These are phyloP conservation scores for Coleophora deauratella DNA, from an alignment of 2,888 invertebrate species.

Conservation along the genomic window DNA sequence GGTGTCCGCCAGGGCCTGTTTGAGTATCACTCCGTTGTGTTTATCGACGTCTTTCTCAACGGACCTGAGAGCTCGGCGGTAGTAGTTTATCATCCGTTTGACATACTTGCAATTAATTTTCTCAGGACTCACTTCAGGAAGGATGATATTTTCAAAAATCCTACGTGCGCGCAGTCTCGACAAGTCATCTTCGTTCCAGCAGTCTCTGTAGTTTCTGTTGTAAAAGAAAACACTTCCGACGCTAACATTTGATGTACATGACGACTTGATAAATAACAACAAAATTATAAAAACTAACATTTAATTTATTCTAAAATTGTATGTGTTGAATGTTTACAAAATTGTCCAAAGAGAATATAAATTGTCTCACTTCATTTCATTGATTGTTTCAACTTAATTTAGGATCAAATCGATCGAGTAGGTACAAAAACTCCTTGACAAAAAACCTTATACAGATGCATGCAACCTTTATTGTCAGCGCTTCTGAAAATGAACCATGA, in stretches of 20 bases:
- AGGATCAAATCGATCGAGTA: too few relatives aligned
- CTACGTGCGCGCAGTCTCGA: constrained; percentile 46
- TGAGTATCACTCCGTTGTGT: constrained; percentile 29
- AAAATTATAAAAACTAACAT: constrained; percentile 46
- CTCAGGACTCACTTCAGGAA: constrained; percentile 34
- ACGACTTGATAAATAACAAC: constrained; percentile 30
- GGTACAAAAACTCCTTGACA: too few relatives aligned
- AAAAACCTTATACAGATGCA: too few relatives aligned
- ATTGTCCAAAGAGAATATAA: too few relatives aligned
- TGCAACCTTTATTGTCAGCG: too few relatives aligned
- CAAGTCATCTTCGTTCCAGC: constrained; percentile 52
- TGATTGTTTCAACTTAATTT: too few relatives aligned
- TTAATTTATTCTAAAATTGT: constrained; percentile 12
- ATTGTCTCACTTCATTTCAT: too few relatives aligned
- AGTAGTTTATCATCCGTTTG: constrained; percentile 39
- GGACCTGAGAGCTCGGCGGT: constrained; percentile 31
- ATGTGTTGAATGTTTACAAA: constrained; percentile 2
- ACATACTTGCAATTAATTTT: constrained; percentile 41
- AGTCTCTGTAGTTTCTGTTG: constrained; percentile 28
- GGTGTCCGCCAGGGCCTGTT: constrained; percentile 47
- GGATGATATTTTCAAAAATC: constrained; percentile 44
- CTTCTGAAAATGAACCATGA: too few relatives aligned
- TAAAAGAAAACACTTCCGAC: constrained; percentile 51
- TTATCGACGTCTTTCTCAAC: constrained; percentile 26
- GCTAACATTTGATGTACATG: constrained; percentile 26